These are phyloP conservation scores for Clostera curtula DNA, from an alignment of 2,888 invertebrate genomes.

Conservation along the genomic window DNA sequence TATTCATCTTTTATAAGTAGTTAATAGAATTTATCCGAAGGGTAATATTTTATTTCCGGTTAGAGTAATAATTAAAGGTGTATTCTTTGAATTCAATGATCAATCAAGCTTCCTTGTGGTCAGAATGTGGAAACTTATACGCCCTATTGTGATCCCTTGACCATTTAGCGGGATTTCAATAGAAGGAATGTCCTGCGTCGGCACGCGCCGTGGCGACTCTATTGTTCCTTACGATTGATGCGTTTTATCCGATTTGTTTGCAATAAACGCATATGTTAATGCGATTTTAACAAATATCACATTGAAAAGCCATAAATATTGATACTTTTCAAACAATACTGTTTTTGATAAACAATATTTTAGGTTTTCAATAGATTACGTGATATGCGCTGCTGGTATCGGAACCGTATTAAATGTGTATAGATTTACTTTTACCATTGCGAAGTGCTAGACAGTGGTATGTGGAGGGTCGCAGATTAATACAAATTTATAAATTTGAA, in stretches of 20 bases:
- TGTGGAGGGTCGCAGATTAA: no score
- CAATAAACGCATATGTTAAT: conserved; percentile 35
- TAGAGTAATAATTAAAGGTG: conserved; percentile 45
- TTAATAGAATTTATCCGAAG: conserved; percentile 15
- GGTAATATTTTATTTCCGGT: conserved; percentile 23
- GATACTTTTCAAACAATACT: no score
- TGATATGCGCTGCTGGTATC: no score
- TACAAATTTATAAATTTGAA: no score
- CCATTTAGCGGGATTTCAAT: conserved; percentile 34
- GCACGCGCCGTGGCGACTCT: conserved; percentile 29
- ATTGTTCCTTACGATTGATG: conserved; percentile 33
- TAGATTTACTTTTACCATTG: no score
- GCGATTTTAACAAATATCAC: conserved; percentile 36
- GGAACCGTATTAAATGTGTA: no score
- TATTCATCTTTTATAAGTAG: conserved; percentile 7
- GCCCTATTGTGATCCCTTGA: conserved; percentile 40
- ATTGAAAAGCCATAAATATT: no score
- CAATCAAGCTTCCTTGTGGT: conserved; percentile 51
- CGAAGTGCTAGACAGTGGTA: no score
- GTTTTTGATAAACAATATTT: no score
- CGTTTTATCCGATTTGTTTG: conserved; percentile 33
- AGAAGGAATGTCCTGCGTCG: conserved; percentile 15
- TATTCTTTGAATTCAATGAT: conserved; percentile 52
- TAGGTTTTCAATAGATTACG: no score
- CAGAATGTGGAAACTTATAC: conserved; percentile 36